Evolutionary conservation across 2,888 invertebrate species (phyloP), one percentile per base, ranked within the genome.

Genomic region (Cosmia pyralina): DNA sequence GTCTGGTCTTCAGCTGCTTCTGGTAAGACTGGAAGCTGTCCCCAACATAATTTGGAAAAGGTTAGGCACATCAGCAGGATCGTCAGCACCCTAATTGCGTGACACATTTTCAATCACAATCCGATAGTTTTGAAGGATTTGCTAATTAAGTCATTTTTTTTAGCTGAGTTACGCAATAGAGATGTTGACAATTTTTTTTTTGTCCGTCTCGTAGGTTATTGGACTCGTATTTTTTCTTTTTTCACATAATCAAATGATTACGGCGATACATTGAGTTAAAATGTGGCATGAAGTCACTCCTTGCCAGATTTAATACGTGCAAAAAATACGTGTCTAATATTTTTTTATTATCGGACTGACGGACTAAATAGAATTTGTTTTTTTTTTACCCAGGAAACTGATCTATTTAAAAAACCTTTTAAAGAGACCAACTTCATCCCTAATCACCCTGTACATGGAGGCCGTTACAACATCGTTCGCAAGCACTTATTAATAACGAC

Each of bases 401-500:
- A 66, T 0, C 7, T 57, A 7, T 22, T 41, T 5, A 48, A 59
- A 46, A n/a, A 48, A 0, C 19, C 7, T 48, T 46, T 34, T 22
- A 7, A 11, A 44, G 59, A 46, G 44, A 17, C n/a, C 63, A 28
- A n/a, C 4, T 50, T 17, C 53, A n/a, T 58, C n/a, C 34, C 13
- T 19, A 34, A 72, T 59, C 95, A 93, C 0, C 87, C 93, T 94
- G 91, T 95, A 92, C 70, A 72, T 72, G 48, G 58, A 79, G 79
- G 92, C 92, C 90, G 93, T 93, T 93, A 93, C 91, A 88, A 90
- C 93, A 92, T 90, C 92, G 92, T 93, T 92, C 90, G 92, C 92
- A 90, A 90, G 94, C 93, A 91, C 94, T 95, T 96, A 96, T 95
- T 96, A 96, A 95, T 95, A 95, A 94, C 92, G 94, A 95, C 94